phyloP scores from a whole-genome alignment of 2,888 invertebrate species.

The Drosophila lutescens region DNA sequence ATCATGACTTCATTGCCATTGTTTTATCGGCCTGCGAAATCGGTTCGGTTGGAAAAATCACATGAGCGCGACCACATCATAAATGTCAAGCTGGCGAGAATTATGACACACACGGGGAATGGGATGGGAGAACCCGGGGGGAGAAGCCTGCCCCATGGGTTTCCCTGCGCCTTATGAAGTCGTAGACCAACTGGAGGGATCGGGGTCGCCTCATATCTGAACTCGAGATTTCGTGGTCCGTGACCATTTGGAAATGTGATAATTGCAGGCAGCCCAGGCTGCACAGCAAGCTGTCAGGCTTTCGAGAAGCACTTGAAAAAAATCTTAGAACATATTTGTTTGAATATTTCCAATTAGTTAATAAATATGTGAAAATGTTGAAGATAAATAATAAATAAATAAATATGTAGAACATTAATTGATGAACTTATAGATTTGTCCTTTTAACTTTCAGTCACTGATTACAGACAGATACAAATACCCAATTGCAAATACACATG shows the following conservation, averaged over 20 bases:
- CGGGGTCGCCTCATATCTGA: constrained; percentile 60
- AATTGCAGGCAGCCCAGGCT: constrained; percentile 65
- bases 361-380: no score
- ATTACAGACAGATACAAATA: no score
- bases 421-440: no score
- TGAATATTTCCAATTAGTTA: no score
- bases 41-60: constrained; percentile 63
- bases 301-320: constrained; percentile 5
- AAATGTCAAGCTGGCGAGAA: constrained; percentile 80
- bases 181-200: constrained; percentile 39
- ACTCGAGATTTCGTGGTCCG: constrained; percentile 81
- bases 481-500: no score
- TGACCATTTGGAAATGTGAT: constrained; percentile 82
- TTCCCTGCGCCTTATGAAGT: constrained; percentile 59
- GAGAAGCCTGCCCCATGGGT: background rate
- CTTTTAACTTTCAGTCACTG: no score
- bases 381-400: no score
- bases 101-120: constrained; percentile 64
- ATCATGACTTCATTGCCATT: constrained; percentile 68
- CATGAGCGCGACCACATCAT: constrained; percentile 76
- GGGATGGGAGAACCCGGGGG: constrained; percentile 26
- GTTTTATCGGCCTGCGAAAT: constrained; percentile 64
- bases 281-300: constrained; percentile 26
- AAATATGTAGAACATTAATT: no score
- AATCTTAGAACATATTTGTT: background rate